Evolutionary conservation across 2,888 invertebrate species (phyloP).

Genomic region (Cremastinae sp.): DNA sequence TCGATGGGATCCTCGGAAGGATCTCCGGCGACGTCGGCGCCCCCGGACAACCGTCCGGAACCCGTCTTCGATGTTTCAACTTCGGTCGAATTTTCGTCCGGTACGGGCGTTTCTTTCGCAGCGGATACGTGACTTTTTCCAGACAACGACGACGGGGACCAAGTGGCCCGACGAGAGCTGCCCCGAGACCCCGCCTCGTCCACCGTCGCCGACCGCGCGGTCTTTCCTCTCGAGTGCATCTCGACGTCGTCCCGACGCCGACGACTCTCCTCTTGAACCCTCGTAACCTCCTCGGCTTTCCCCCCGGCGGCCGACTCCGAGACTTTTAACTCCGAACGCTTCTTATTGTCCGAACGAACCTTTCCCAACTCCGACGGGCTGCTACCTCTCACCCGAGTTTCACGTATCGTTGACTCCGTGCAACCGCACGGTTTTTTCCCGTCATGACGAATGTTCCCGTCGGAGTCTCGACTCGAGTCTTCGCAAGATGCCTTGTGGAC

Average conservation of each 20-base stretch:
- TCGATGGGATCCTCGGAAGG: slow-evolving; percentile 5
- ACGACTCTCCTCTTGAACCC: slow-evolving; percentile 58
- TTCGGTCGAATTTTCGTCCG: neutral
- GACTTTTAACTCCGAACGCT: slow-evolving; percentile 37
- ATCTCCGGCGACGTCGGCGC: slow-evolving; percentile 23
- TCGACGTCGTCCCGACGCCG: slow-evolving; percentile 54
- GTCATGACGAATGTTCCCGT: neutral
- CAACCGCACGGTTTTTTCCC: slow-evolving; percentile 1
- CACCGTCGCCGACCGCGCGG: slow-evolving; percentile 36
- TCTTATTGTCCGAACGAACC: slow-evolving; percentile 36
- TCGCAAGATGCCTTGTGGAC: neutral
- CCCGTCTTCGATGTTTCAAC: slow-evolving; percentile 30
- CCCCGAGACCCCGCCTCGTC: slow-evolving; percentile 38
- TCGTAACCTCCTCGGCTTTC: slow-evolving; percentile 54
- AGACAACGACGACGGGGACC: slow-evolving; percentile 37
- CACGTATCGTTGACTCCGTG: slow-evolving; percentile 28
- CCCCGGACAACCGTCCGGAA: slow-evolving; percentile 19
- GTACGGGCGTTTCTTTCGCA: slow-evolving; percentile 15
- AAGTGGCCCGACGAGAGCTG: slow-evolving; percentile 27
- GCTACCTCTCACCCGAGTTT: slow-evolving; percentile 6
- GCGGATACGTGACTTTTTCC: slow-evolving; percentile 52
- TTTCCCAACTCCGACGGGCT: slow-evolving; percentile 37
- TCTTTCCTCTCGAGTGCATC: slow-evolving; percentile 50
- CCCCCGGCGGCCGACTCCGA: slow-evolving; percentile 44
- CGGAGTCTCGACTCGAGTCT: neutral